Evolutionary conservation across 2,888 invertebrate species (phyloP).

Genomic region (Cremastinae sp.): DNA sequence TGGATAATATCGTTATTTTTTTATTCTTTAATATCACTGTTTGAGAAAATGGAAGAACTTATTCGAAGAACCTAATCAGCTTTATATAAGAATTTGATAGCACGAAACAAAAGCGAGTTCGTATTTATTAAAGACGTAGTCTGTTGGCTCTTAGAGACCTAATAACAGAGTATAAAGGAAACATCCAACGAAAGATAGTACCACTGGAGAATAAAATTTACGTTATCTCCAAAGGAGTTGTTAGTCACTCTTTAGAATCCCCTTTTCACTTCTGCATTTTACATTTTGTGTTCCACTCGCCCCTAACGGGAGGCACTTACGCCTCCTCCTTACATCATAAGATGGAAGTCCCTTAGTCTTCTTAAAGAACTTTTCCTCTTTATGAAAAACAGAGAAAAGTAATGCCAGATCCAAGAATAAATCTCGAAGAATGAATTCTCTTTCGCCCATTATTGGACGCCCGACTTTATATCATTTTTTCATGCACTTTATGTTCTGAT

Average conservation of each 20-base stretch:
- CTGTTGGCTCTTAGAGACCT: conserved; percentile 10
- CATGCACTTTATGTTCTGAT: background rate
- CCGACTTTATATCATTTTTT: conserved; percentile 31
- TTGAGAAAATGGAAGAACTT: background rate
- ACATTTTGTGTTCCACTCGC: conserved; percentile 18
- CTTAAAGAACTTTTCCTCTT: conserved; percentile 56
- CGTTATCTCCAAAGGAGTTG: conserved; percentile 55
- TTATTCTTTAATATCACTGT: no score
- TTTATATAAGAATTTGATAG: no score
- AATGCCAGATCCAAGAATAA: conserved; percentile 24
- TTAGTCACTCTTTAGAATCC: conserved; percentile 49
- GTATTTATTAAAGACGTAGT: no score
- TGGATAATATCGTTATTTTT: conserved; percentile 30
- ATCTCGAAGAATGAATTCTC: conserved; percentile 50
- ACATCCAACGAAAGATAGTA: conserved; percentile 55
- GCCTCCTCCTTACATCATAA: conserved; percentile 10
- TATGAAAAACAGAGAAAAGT: conserved; percentile 19
- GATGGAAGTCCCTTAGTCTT: conserved; percentile 32
- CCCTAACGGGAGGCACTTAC: conserved; percentile 17
- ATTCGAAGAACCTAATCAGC: no score
- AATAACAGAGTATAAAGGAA: conserved; percentile 18
- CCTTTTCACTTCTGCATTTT: conserved; percentile 3
- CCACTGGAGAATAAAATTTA: conserved; percentile 48
- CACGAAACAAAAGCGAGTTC: no score
- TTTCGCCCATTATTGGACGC: conserved; percentile 20